phyloP scores from a whole-genome alignment of 2,113 vertebrate genomes.

The Rhizomys pruinosus region DNA sequence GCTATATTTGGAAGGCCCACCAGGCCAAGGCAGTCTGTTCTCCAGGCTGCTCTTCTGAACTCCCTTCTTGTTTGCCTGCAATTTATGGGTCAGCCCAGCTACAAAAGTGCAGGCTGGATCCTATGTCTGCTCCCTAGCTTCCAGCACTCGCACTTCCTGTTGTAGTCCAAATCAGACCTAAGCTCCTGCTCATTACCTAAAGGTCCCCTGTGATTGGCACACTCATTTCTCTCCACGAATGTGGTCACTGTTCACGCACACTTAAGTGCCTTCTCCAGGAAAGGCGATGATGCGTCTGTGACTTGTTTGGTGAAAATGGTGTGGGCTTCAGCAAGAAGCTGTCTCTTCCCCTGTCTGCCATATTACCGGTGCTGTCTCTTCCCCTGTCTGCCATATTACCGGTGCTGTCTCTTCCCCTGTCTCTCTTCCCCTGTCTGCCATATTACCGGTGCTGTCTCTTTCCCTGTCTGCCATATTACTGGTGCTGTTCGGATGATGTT shows the following conservation, averaged over 20 bases:
- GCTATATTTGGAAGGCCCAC: background rate
- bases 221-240: accelerated
- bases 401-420: no score
- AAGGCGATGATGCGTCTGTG: background rate
- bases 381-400: background rate
- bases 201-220: background rate
- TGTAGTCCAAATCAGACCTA: background rate
- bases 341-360: no score
- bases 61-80: background rate
- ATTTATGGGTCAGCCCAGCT: background rate
- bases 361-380: no score
- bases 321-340: background rate
- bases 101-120: background rate
- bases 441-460: background rate
- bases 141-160: background rate
- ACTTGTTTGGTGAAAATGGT: background rate
- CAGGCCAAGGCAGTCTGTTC: background rate
- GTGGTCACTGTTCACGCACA: background rate
- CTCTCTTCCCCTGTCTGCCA: background rate
- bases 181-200: background rate
- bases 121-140: background rate
- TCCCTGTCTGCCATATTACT: background rate
- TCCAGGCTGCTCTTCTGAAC: background rate
- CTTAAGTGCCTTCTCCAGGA: background rate
- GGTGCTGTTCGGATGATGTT: background rate